Base-by-base conservation (phyloP, 1,140 invertebrate species). In the Drosophila gunungcola region DNA sequence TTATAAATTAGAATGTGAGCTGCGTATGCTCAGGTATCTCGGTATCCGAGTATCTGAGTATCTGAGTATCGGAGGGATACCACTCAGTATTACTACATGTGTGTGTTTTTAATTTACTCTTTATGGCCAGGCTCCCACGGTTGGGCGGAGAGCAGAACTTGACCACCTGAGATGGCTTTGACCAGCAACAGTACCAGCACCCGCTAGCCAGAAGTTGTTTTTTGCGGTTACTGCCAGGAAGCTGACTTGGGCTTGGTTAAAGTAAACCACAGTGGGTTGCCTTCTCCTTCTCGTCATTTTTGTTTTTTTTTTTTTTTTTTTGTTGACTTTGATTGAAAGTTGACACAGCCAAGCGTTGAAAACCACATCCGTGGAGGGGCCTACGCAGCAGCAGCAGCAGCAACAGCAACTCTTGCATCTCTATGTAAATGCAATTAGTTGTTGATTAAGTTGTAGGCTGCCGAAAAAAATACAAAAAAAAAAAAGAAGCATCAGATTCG, bases 361-460 rank as follows among this genome's bases (percentile, higher is more conserved):
- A 88, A 88, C 83, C 83, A 88, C 83, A 88, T 88, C 83, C 83
- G 83, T 82, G 84, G 74, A 74, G 82, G 60, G 68, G 77, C 81
- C 82, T 64, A 56, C 70, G 69, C 72, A 82, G 52, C 55, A 41
- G 43, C 73, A 60, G 43, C 55, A 64, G 41, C 60, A 60, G 39
- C 41, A 41, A 29, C 54, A 55, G 53, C 53, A 58, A 25, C 58
- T 57, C 27, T 61, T 61, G 58, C 72, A 49, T 61, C 76, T 83
- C 75, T 88, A 88, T 88, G 84, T 84, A 88, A 88, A 88, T 88
- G 83, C 83, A 88, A 88, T 88, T 88, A 88, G 83, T 89, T 89
- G 89, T 88, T 88, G 83, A 88, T 88, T 88, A 88, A 88, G 83
- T 88, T 80, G 83, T 88, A 83, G 75, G 64, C 70, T 58, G 57